Conservation (phyloP, 2,888 invertebrate species). For the Brachycybe producta region DNA sequence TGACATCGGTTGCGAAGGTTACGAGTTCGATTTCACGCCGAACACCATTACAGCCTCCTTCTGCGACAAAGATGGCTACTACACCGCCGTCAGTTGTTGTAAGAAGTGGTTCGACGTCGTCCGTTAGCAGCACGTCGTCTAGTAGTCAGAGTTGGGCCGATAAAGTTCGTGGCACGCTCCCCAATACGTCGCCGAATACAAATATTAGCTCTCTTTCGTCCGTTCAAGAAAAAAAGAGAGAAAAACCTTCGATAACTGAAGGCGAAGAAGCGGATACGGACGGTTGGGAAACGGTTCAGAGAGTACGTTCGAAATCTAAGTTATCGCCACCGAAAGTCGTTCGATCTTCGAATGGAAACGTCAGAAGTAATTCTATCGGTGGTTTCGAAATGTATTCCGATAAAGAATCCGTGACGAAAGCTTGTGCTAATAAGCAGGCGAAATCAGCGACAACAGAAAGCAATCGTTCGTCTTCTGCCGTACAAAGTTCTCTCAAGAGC, state of each 20-base stretch:
- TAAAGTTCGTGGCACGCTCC: constrained; percentile 31
- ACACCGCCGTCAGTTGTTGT: too few species aligned
- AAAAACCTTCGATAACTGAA: constrained; percentile 11
- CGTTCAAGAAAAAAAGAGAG: constrained; percentile 19
- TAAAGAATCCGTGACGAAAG: neutral
- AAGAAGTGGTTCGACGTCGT: constrained; percentile 26
- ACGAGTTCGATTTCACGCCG: too few species aligned
- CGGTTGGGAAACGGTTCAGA: constrained; percentile 77
- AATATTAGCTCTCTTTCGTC: constrained; percentile 19
- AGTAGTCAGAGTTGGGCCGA: constrained; percentile 37
- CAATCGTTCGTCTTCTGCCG: too few species aligned
- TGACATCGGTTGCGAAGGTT: too few species aligned
- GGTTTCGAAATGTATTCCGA: constrained; percentile 17
- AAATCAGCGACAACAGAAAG: too few species aligned
- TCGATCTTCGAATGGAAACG: constrained; percentile 23
- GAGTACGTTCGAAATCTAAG: constrained; percentile 48
- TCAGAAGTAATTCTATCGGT: constrained; percentile 27
- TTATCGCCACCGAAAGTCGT: constrained; percentile 28
- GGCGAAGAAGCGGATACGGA: constrained; percentile 33
- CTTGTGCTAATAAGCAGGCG: neutral
- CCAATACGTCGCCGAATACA: constrained; percentile 20
- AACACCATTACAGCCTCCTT: too few species aligned
- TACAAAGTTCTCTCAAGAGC: constrained; percentile 63
- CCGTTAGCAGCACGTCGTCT: constrained; percentile 26
- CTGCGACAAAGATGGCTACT: too few species aligned